Base-by-base conservation (phyloP, 2,113 vertebrate genomes). In the Addax nasomaculatus region DNA sequence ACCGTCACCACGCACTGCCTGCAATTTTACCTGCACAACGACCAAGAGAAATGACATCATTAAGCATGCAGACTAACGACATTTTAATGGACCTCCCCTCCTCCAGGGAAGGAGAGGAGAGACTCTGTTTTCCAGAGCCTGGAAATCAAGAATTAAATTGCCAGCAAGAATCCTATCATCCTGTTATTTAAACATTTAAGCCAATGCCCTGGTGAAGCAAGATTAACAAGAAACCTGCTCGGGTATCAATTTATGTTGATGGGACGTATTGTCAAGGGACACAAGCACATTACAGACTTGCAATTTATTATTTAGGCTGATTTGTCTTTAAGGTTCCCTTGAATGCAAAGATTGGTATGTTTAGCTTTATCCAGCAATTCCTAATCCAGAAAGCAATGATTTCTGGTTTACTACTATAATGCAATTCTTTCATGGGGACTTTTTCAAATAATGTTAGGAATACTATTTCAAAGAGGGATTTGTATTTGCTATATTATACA, bases 31-130 rank as follows among this genome's bases (percentile, higher is more conserved):
- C 85, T 95, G 85, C 70, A 91, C 47, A 78, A 83, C 87, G 95
- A 94, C 67, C 57, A 51, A 83, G 95, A 95, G 91, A 97, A 90
- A 94, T 80, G 39, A 27, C 36, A 70, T 64, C 43, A 85, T 62
- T 39, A 33, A n/a, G 76, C 39, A 7, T 5, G 9, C 51, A 39
- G 2, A 3, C 78, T 97, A 97, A 97, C 67, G 98, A 97, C 93
- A 97, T 93, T 98, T 98, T 96, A 96, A 98, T 98, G 83, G 93
- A 98, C 94, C 97, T 96, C 3, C 90, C 73, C 84, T 95, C 80
- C 95, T 73, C n/a, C 89, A 87, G 89, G 96, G 57, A 97, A 33
- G 10, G 25, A 47, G 14, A 9, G 47, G 25, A 78, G 19, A 95
- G 10, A 58, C 8, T 29, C 15, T 53, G 57, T 78, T 95, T 98